phyloP scores from a whole-genome alignment of 2,113 vertebrate species.

The Trematocara nigrifrons region DNA sequence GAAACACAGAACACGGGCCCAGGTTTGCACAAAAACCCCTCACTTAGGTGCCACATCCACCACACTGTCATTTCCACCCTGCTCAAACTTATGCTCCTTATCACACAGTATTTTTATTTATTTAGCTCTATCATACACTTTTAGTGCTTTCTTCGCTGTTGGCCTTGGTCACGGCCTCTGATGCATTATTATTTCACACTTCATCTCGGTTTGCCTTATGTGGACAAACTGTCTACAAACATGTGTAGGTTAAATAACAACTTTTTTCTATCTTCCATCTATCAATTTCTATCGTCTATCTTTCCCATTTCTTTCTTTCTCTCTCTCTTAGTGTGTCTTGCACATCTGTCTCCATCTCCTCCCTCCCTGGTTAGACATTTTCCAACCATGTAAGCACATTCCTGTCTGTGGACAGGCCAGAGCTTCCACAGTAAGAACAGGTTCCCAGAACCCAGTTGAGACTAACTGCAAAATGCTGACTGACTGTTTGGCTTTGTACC shows the following conservation, averaged over 20 bases:
- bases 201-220: neutral
- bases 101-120: neutral
- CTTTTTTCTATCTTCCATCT: neutral
- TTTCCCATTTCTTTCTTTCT: neutral
- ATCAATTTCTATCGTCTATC: neutral
- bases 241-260: neutral
- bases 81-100: neutral
- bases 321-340: neutral
- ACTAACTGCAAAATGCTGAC: conserved; percentile 35
- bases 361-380: conserved; percentile 41
- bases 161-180: neutral
- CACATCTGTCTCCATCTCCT: conserved; percentile 33
- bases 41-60: conserved; percentile 57
- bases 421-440: conserved; percentile 48
- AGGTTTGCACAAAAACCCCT: conserved; percentile 38
- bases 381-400: conserved; percentile 72
- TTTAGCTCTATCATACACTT: neutral
- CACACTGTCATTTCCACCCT: neutral
- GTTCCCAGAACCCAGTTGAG: conserved; percentile 36
- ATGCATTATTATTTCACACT: neutral
- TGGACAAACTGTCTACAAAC: neutral
- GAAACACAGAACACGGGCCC: conserved; percentile 60
- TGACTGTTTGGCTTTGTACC: neutral
- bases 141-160: neutral
- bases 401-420: conserved; percentile 45